A percentile compares a stretch with the other conserved stretches of the same genome.
phyloP scores from a whole-genome alignment of 2,888 invertebrate genomes.

The Drosophila imparisetae region DNA sequence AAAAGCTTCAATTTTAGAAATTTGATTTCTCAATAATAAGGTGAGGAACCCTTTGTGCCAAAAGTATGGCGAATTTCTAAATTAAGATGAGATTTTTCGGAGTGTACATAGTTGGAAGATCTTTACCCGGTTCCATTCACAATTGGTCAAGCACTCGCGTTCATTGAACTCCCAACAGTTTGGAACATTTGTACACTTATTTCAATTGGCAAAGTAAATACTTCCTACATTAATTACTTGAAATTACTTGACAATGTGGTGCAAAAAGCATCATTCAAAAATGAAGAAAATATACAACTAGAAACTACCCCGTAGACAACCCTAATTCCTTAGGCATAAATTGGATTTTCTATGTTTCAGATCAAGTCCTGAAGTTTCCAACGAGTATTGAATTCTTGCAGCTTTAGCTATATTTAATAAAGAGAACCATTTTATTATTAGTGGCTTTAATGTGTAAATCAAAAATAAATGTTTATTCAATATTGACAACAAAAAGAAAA shows the following conservation, averaged over 20 bases:
- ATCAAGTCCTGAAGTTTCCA: background rate
- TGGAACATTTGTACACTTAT: slow-evolving; percentile 8
- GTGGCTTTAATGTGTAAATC: background rate
- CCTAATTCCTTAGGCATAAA: background rate
- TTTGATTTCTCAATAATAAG: background rate
- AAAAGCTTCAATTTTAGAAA: background rate
- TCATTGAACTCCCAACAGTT: slow-evolving; percentile 41
- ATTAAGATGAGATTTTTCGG: background rate
- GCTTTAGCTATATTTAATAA: background rate
- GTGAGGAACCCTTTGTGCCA: background rate
- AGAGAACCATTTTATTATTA: background rate
- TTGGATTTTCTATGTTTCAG: background rate
- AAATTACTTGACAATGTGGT: slow-evolving; percentile 27
- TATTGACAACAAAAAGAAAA: background rate
- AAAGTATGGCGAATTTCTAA: background rate
- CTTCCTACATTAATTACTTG: slow-evolving; percentile 5
- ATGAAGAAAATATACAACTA: background rate
- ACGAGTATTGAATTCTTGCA: background rate
- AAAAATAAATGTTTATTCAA: background rate
- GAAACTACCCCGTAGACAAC: background rate
- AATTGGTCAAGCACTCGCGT: slow-evolving; percentile 18
- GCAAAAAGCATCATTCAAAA: slow-evolving; percentile 30
- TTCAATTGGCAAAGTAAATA: slow-evolving; percentile 2
- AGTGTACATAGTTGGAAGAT: slow-evolving; percentile 4
- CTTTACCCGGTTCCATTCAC: slow-evolving; percentile 53